phyloP scores from a whole-genome alignment of 2,797 vertebrate species.

The Ataeniobius toweri region DNA sequence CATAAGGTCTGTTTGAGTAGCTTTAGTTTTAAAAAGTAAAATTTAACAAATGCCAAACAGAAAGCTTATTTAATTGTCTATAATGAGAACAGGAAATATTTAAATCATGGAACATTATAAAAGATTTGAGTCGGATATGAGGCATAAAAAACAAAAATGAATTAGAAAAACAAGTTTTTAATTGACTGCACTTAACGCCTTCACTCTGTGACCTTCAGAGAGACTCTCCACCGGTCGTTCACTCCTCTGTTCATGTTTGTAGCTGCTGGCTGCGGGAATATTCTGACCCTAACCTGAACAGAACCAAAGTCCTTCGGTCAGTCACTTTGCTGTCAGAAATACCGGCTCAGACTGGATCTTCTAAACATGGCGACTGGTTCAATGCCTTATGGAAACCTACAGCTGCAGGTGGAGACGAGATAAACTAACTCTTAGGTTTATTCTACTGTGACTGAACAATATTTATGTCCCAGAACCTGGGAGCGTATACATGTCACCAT shows the following conservation, averaged over 20 bases:
- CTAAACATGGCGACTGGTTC: neutral
- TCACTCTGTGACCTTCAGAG: neutral
- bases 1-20: neutral
- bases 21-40: neutral
- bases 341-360: neutral
- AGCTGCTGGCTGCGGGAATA: neutral
- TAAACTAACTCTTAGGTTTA: neutral
- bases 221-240: neutral
- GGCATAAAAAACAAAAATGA: neutral
- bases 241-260: neutral
- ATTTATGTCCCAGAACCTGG: neutral
- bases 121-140: neutral
- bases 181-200: neutral
- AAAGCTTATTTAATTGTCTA: neutral
- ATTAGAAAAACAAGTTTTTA: too few relatives aligned
- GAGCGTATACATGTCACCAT: neutral
- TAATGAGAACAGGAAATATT: neutral
- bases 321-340: neutral
- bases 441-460: neutral
- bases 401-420: neutral
- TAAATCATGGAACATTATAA: neutral
- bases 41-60: neutral
- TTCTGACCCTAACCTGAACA: constrained; percentile 1
- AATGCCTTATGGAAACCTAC: neutral
- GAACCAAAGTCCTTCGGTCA: neutral